phyloP scores from a whole-genome alignment of 2,888 invertebrate genomes.

The Eupithecia centaureata region DNA sequence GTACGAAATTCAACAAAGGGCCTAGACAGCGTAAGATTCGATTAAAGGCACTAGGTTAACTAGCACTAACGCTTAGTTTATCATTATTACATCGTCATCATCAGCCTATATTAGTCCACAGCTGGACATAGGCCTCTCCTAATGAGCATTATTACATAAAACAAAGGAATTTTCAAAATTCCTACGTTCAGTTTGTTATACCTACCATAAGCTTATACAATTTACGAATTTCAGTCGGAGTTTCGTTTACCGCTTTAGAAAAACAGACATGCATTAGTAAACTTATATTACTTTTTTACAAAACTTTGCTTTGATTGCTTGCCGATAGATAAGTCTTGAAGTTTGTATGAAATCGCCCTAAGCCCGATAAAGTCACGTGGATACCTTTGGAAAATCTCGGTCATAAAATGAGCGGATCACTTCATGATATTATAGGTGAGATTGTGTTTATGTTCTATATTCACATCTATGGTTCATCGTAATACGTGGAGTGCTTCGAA shows the following conservation, averaged over 20 bases:
- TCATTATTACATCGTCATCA: too few relatives aligned
- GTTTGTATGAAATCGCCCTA: conserved; percentile 8
- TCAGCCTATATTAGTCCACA: too few relatives aligned
- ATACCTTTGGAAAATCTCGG: conserved; percentile 42
- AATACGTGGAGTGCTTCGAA: conserved; percentile 23
- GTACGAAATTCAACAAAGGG: too few relatives aligned
- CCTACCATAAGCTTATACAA: not conserved
- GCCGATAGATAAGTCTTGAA: not conserved
- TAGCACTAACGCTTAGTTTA: too few relatives aligned
- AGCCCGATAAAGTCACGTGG: conserved; percentile 46
- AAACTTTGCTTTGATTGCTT: too few relatives aligned
- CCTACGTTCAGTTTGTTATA: too few relatives aligned
- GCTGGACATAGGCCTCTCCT: too few relatives aligned
- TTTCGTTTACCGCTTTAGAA: not conserved
- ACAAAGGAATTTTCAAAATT: too few relatives aligned
- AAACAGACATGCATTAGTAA: not conserved
- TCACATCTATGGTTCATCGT: conserved; percentile 40
- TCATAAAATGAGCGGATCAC: conserved; percentile 45
- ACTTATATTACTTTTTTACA: too few relatives aligned
- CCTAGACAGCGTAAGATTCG: too few relatives aligned
- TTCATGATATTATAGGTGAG: conserved; percentile 49
- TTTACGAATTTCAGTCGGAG: not conserved
- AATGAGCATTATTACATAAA: too few relatives aligned
- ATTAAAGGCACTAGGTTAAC: too few relatives aligned
- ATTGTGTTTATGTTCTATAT: conserved; percentile 45